A percentile compares a stretch with the other conserved stretches of the same genome.
Conservation (phyloP, 2,113 vertebrate species). For the Vimba vimba region DNA sequence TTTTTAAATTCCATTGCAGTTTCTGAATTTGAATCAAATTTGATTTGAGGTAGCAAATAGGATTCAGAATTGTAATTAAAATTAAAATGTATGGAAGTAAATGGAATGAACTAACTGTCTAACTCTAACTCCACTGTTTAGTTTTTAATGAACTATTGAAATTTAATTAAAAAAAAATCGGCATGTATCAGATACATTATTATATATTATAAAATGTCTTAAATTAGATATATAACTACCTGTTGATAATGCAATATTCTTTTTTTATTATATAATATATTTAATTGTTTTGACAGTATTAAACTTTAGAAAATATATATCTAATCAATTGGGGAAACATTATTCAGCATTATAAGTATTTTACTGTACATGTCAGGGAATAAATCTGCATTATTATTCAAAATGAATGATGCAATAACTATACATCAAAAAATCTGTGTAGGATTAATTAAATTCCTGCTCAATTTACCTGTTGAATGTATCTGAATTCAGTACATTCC, state of each 20-base stretch:
- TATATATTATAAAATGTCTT: neutral
- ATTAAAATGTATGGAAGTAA: too few relatives aligned
- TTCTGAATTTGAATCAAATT: too few relatives aligned
- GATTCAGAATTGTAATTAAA: too few relatives aligned
- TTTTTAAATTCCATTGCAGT: neutral
- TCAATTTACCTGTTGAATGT: neutral
- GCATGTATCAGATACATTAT: neutral
- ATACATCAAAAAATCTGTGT: neutral
- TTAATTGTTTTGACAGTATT: neutral
- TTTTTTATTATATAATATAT: neutral
- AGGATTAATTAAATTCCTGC: too few relatives aligned
- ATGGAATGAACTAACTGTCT: neutral
- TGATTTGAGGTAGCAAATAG: too few relatives aligned
- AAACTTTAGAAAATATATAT: neutral
- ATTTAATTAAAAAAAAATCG: too few relatives aligned
- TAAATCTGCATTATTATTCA: neutral
- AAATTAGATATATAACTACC: neutral
- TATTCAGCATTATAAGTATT: neutral
- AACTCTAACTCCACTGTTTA: neutral
- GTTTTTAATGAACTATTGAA: too few relatives aligned
- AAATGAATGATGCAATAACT: neutral
- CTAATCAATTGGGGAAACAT: neutral
- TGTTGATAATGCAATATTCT: neutral
- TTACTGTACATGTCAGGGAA: neutral
- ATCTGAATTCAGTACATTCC: neutral